Conservation (phyloP, 1,140 invertebrate genomes). For the Drosophila kepulauana region DNA sequence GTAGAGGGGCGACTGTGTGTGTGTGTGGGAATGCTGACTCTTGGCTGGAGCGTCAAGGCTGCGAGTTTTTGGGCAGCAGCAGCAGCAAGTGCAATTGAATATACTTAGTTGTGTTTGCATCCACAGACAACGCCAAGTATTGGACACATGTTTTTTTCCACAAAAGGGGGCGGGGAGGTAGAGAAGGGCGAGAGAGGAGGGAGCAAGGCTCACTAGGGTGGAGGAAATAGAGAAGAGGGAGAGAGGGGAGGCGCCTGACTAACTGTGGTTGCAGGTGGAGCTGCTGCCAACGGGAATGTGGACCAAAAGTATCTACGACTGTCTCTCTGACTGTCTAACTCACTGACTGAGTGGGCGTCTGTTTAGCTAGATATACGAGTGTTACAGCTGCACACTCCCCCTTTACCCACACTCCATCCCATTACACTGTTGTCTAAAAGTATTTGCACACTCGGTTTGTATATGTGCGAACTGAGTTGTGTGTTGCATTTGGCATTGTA, state of each 20-base stretch:
- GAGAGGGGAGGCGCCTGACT: not conserved
- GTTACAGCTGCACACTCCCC: not conserved
- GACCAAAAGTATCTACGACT: constrained; percentile 50
- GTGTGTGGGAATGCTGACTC: constrained; percentile 10
- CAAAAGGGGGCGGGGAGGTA: not conserved
- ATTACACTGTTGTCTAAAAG: constrained; percentile 34
- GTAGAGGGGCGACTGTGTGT: not conserved
- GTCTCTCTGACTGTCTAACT: constrained; percentile 27
- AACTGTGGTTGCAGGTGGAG: constrained; percentile 23
- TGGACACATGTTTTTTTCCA: constrained; percentile 60
- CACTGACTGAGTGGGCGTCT: constrained; percentile 21
- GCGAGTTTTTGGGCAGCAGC: constrained; percentile 56
- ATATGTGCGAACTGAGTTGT: not conserved
- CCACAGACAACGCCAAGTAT: constrained; percentile 43
- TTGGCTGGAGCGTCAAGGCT: constrained; percentile 70
- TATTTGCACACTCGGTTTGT: constrained; percentile 62
- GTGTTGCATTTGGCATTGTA: constrained; percentile 59
- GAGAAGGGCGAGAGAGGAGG: not conserved
- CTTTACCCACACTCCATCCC: not conserved
- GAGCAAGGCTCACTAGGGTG: not conserved
- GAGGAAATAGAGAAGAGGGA: not conserved
- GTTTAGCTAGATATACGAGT: constrained; percentile 16
- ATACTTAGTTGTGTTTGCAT: constrained; percentile 51
- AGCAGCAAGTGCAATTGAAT: constrained; percentile 57
- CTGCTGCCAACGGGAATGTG: constrained; percentile 42